Evolutionary conservation across 2,113 vertebrate genomes (phyloP).

Genomic region (Ranitomeya imitator): DNA sequence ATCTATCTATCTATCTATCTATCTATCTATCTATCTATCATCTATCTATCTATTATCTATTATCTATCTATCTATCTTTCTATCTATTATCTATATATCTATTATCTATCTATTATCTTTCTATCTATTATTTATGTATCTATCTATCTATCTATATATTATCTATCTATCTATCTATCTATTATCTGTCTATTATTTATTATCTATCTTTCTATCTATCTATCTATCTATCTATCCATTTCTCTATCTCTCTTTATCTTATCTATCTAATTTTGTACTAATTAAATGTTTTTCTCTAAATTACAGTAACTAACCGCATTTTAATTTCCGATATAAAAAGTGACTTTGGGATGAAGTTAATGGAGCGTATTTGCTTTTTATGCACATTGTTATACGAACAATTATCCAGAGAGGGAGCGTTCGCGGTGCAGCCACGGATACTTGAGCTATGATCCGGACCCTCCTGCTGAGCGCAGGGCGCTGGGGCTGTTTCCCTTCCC

Average conservation of each 20-base stretch:
- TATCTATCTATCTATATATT: no score
- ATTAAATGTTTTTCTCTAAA: neutral
- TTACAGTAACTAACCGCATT: neutral
- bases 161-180: no score
- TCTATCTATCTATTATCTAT: no score
- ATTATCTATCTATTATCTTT: no score
- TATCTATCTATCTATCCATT: no score
- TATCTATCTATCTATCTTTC: no score
- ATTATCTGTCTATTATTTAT: no score
- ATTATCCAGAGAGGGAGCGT: neutral
- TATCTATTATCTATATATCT: no score
- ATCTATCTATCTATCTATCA: neutral
- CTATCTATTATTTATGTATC: no score
- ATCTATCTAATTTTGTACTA: neutral
- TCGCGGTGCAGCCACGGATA: neutral
- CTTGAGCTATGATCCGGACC: neutral
- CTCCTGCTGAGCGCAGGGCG: neutral
- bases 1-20: neutral
- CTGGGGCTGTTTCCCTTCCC: neutral
- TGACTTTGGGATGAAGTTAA: neutral
- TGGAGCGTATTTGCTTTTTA: neutral
- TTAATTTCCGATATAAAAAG: neutral
- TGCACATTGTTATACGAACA: neutral
- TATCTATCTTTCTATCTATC: no score
- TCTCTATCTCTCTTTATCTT: neutral